Evolutionary conservation across 92 coral and sea anemone genomes (phyloP).

Genomic region (Palythoa caribaeorum): DNA sequence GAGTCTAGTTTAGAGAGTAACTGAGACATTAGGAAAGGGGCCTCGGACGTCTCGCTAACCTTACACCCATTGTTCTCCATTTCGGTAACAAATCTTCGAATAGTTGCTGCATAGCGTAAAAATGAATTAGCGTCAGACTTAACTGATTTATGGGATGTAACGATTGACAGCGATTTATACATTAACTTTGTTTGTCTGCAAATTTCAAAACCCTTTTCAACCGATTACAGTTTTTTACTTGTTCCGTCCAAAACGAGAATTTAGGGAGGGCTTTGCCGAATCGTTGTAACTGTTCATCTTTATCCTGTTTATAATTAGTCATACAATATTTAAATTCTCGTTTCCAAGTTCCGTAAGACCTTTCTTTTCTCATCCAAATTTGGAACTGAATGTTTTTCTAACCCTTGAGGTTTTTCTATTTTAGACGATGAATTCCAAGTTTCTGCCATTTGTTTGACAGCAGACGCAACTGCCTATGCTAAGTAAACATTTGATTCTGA

Average conservation of each 20-base stretch:
- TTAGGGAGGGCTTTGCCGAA: too few relatives aligned
- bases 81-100: conserved; percentile 52
- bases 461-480: conserved; percentile 7
- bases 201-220: conserved; percentile 68
- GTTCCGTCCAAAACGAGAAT: conserved; percentile 21
- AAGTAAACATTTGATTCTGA: conserved; percentile 18
- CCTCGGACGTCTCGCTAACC: conserved; percentile 52
- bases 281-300: too few relatives aligned
- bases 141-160: too few relatives aligned
- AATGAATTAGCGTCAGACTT: too few relatives aligned
- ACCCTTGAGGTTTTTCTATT: too few relatives aligned
- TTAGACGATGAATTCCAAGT: not conserved
- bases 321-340: too few relatives aligned
- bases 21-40: not conserved
- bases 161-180: conserved; percentile 38
- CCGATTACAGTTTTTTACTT: conserved; percentile 58
- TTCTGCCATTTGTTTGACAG: conserved; percentile 1
- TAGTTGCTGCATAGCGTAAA: conserved; percentile 41
- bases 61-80: conserved; percentile 73
- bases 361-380: too few relatives aligned
- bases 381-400: too few relatives aligned
- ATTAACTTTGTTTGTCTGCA: conserved; percentile 62
- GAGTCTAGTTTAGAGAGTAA: too few relatives aligned
- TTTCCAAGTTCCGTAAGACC: too few relatives aligned
- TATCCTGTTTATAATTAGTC: too few relatives aligned